Conservation (phyloP, 92 coral and sea anemone genomes). For the Isaurus tuberculatus region DNA sequence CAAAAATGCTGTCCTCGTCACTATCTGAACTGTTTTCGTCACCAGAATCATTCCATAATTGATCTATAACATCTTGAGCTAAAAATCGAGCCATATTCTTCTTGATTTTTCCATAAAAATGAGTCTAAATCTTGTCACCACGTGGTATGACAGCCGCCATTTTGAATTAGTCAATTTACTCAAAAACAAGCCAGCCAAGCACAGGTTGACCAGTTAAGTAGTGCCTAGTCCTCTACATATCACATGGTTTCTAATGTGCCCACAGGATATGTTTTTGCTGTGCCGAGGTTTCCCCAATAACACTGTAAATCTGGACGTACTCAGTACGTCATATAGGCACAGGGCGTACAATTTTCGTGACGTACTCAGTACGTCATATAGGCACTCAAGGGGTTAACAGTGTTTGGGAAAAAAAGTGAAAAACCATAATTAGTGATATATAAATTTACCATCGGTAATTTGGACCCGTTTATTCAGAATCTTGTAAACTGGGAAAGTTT, state of each 20-base stretch:
- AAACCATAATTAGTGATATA: too few relatives aligned
- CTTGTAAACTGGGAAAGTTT: too few relatives aligned
- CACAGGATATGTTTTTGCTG: neutral
- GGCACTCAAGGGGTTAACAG: constrained; percentile 11
- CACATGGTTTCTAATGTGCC: too few relatives aligned
- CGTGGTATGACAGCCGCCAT: too few relatives aligned
- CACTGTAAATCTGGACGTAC: neutral
- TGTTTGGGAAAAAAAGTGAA: too few relatives aligned
- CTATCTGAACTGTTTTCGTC: neutral
- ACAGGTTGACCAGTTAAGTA: too few relatives aligned
- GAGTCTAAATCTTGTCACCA: neutral
- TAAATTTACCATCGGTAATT: too few relatives aligned
- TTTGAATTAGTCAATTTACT: too few relatives aligned
- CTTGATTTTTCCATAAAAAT: neutral
- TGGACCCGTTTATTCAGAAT: too few relatives aligned
- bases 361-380: neutral
- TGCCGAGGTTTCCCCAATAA: neutral
- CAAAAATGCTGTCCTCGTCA: too few relatives aligned
- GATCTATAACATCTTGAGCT: neutral
- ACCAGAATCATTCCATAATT: constrained; percentile 2
- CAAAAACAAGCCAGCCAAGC: too few relatives aligned
- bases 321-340: neutral
- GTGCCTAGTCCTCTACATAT: too few relatives aligned
- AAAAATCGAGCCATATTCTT: constrained; percentile 1
- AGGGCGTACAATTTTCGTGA: neutral